A percentile compares a stretch with the other conserved stretches of the same genome.
Evolutionary conservation across 2,888 invertebrate genomes (phyloP).

Genomic region (Amphipyra berbera): DNA sequence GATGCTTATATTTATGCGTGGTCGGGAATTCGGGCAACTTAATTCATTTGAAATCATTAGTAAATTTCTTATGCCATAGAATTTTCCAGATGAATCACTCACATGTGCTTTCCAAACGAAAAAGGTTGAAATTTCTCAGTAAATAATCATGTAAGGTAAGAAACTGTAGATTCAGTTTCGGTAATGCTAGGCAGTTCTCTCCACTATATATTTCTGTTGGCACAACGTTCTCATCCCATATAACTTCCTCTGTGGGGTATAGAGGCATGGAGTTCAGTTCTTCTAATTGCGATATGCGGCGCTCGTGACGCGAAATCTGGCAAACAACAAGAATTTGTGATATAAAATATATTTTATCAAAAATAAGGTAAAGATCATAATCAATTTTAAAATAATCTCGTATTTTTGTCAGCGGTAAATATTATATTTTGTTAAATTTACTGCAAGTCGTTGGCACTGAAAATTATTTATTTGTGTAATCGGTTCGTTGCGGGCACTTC

Average conservation of each 20-base stretch:
- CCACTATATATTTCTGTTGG: constrained; percentile 99
- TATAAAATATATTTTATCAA: no score
- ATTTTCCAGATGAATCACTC: constrained; percentile 75
- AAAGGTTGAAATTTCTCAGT: constrained; percentile 98
- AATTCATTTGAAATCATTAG: no score
- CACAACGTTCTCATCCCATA: constrained; percentile 99
- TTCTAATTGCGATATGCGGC: constrained; percentile 97
- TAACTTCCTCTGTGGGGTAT: constrained; percentile 99
- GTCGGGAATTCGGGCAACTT: no score
- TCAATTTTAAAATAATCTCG: no score
- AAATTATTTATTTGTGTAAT: no score
- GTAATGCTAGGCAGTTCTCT: constrained; percentile 98
- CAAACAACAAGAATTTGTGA: constrained; percentile 8
- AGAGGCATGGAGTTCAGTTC: constrained; percentile 99
- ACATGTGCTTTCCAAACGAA: constrained; percentile 99
- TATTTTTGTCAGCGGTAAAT: no score
- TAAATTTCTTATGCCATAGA: no score
- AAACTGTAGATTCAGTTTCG: constrained; percentile 99
- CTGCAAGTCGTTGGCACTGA: no score
- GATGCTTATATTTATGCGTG: no score
- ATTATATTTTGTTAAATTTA: no score
- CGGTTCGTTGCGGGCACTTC: no score
- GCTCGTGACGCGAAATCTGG: constrained; percentile 95
- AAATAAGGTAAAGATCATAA: no score
- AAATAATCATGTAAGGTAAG: constrained; percentile 99